phyloP scores from a whole-genome alignment of 2,113 vertebrate species.

The Dasyornis broadbenti region DNA sequence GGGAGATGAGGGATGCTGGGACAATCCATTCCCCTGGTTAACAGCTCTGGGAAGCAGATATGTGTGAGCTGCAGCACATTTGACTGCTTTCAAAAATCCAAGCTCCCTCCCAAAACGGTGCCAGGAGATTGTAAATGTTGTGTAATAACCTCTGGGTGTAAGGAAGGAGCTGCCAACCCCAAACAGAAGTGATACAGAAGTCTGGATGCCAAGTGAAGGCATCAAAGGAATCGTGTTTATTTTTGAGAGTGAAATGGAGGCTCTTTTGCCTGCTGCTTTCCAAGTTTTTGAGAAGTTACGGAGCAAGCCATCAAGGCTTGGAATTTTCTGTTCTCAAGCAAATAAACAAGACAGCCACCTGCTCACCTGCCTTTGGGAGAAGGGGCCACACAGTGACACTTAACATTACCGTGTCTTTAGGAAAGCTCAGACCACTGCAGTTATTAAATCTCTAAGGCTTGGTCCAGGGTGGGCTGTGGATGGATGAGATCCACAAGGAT shows the following conservation, averaged over 20 bases:
- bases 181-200: neutral
- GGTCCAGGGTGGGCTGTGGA: neutral
- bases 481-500: neutral
- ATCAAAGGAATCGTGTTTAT: neutral
- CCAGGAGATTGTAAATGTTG: neutral
- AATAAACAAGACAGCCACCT: neutral
- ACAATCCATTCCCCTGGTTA: neutral
- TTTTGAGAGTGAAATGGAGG: neutral
- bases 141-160: neutral
- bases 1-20: neutral
- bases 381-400: neutral
- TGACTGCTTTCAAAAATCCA: neutral
- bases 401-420: neutral
- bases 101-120: neutral
- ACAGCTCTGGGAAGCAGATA: neutral
- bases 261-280: neutral
- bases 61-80: neutral
- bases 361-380: neutral
- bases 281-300: neutral
- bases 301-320: neutral
- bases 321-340: neutral
- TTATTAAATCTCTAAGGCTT: neutral
- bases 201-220: neutral
- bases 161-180: neutral
- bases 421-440: neutral